Conservation (phyloP, 2,888 invertebrate genomes). For the Thecocarcelia acutangulata region DNA sequence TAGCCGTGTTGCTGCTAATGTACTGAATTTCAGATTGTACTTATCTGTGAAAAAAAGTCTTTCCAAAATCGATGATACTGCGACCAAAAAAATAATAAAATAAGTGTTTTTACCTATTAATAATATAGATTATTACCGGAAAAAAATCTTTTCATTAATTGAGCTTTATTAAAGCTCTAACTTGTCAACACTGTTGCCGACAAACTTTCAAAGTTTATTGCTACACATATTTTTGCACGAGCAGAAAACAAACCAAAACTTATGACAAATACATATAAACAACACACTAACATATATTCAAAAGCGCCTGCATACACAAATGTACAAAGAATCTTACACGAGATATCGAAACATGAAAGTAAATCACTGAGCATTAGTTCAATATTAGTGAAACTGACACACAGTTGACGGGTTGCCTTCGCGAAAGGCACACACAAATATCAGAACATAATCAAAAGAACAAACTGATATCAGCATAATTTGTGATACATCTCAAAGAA, state of each 20-base stretch:
- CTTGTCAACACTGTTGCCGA: conserved; percentile 4
- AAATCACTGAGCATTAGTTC: conserved; percentile 59
- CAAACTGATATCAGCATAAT: conserved; percentile 13
- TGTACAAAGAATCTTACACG: conserved; percentile 13
- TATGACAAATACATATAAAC: conserved; percentile 21
- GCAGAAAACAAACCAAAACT: conserved; percentile 21
- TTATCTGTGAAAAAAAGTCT: no score
- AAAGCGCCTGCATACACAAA: neutral
- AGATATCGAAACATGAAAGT: conserved; percentile 31
- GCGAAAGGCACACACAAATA: conserved; percentile 74
- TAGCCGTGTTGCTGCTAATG: no score
- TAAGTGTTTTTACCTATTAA: no score
- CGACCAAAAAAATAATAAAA: no score
- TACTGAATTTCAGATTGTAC: no score
- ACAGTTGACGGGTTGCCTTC: conserved; percentile 79
- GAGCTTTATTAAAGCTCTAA: neutral
- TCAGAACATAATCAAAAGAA: neutral
- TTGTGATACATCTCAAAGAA: conserved; percentile 18
- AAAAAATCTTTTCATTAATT: no score
- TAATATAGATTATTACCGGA: no score
- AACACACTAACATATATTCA: conserved; percentile 3
- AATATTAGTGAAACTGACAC: conserved; percentile 61
- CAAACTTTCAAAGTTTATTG: conserved; percentile 52
- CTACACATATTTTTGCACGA: conserved; percentile 35
- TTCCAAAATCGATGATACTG: no score